Evolutionary conservation across 2,113 vertebrate genomes (phyloP).

Genomic region (Calyptomena viridis): DNA sequence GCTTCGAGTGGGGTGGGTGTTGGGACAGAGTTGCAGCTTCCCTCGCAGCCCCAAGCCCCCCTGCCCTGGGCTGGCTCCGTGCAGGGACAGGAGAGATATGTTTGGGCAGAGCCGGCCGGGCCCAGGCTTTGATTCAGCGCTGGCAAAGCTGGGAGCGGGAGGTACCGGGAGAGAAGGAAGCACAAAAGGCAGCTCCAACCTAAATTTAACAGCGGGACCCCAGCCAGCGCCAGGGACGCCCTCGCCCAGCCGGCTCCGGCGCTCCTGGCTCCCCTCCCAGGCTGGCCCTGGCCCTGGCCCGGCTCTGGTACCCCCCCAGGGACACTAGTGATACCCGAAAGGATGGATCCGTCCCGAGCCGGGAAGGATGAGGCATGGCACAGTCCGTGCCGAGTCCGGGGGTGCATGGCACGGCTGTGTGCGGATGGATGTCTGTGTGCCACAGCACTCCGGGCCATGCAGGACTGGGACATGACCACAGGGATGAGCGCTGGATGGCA

Average conservation of each 20-base stretch:
- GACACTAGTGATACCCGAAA: not conserved
- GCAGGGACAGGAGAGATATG: not conserved
- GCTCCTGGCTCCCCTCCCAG: not conserved
- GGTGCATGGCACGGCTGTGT: not conserved
- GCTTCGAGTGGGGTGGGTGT: not conserved
- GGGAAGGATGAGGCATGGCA: not conserved
- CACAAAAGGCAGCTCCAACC: conserved; percentile 34
- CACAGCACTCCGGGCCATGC: not conserved
- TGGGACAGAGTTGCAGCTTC: not conserved
- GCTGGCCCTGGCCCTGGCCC: not conserved
- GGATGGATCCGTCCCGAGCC: not conserved
- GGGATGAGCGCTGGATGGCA: not conserved
- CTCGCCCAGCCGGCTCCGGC: not conserved
- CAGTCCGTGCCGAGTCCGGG: not conserved
- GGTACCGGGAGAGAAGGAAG: not conserved
- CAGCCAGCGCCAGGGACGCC: not conserved
- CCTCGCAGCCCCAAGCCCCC: not conserved
- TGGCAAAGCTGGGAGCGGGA: not conserved
- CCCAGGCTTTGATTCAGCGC: conserved; percentile 16
- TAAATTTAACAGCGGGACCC: conserved; percentile 41
- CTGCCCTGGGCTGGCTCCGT: not conserved
- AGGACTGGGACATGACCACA: not conserved
- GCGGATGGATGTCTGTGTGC: not conserved
- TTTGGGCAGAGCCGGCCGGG: not conserved
- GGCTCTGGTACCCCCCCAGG: not conserved